phyloP scores from a whole-genome alignment of 1,140 invertebrate species.

The Leguminivora glycinivorella region DNA sequence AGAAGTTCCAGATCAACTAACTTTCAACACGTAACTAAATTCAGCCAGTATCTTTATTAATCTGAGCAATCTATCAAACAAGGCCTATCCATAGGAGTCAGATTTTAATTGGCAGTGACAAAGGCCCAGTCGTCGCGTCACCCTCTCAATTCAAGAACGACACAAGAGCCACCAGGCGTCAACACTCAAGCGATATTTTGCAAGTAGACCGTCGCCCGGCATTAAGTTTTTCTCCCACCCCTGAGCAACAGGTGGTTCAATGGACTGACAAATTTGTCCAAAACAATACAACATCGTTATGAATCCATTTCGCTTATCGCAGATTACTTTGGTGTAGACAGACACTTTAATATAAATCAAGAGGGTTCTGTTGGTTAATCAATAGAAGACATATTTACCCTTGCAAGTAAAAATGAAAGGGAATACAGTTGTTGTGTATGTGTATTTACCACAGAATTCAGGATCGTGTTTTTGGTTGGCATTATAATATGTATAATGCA shows the following conservation, averaged over 20 bases:
- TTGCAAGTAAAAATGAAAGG: no score
- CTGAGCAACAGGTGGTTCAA: constrained; percentile 62
- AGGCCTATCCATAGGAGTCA: constrained; percentile 42
- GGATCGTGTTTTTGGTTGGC: no score
- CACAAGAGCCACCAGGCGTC: not conserved
- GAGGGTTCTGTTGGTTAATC: constrained; percentile 14
- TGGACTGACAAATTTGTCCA: constrained; percentile 47
- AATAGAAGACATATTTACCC: not conserved
- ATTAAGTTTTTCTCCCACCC: constrained; percentile 65
- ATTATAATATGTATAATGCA: no score
- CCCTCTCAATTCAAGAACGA: constrained; percentile 6
- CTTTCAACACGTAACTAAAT: not conserved
- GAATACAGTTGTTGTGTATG: no score
- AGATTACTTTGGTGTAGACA: not conserved
- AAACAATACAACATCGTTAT: constrained; percentile 34
- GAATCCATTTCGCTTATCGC: not conserved
- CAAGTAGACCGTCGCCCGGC: constrained; percentile 31
- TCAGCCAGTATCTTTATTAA: not conserved
- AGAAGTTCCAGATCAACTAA: no score
- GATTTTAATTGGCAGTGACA: constrained; percentile 61
- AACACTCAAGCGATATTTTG: not conserved
- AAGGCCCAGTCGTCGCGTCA: constrained; percentile 32
- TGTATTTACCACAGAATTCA: no score
- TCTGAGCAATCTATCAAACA: not conserved
- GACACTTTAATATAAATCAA: not conserved